Evolutionary conservation across 64 coral and sea anemone genomes (phyloP).

Genomic region (Stichodactyla mertensii): DNA sequence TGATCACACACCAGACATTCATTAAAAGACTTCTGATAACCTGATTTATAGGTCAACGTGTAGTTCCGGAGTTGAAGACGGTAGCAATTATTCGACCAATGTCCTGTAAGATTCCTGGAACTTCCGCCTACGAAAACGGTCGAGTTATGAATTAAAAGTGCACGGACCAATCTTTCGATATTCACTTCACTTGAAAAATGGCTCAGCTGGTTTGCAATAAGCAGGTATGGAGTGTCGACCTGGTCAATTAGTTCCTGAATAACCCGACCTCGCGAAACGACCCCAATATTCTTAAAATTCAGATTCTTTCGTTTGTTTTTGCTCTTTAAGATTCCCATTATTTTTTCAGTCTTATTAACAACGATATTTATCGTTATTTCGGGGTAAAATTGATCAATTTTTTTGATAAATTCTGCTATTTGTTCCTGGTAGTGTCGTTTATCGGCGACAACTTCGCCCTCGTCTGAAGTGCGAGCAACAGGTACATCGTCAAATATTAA

Average conservation of each 20-base stretch:
- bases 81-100: conserved; percentile 80
- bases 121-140: conserved; percentile 66
- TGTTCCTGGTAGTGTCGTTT: neutral
- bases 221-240: conserved; percentile 63
- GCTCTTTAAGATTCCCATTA: neutral
- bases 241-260: conserved; percentile 50
- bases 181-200: conserved; percentile 61
- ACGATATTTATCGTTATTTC: conserved; percentile 23
- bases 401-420: conserved; percentile 26
- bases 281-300: neutral
- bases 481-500: conserved; percentile 78
- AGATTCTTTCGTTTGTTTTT: conserved; percentile 8
- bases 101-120: conserved; percentile 50
- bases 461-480: conserved; percentile 5
- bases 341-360: conserved; percentile 4
- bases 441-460: conserved; percentile 13
- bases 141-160: conserved; percentile 48
- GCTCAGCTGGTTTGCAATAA: conserved; percentile 55
- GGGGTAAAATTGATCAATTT: conserved; percentile 32
- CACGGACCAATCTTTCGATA: conserved; percentile 69
- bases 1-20: conserved; percentile 87
- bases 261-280: conserved; percentile 9
- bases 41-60: conserved; percentile 68
- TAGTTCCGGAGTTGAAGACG: conserved; percentile 74
- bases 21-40: conserved; percentile 72